A percentile compares a stretch with the other conserved stretches of the same genome.
Conservation (phyloP, 2,888 invertebrate genomes). For the Drosophila paranaensis region DNA sequence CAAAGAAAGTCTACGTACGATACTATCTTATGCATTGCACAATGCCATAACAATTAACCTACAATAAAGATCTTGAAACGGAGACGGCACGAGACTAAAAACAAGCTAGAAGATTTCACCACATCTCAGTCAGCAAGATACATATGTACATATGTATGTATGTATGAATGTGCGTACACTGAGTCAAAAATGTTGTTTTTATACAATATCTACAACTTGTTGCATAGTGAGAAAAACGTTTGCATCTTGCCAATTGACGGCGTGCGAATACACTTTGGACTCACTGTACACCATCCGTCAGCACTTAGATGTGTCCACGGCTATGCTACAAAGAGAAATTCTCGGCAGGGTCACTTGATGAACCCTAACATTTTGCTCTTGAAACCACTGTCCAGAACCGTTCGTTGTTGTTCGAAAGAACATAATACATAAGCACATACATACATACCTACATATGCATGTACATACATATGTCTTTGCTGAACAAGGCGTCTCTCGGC, state of each 20-base stretch:
- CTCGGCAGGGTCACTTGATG: constrained; percentile 61
- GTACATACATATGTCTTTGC: not conserved
- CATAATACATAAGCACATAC: constrained; percentile 11
- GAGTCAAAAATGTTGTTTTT: not conserved
- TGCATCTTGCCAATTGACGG: not conserved
- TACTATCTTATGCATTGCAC: constrained; percentile 63
- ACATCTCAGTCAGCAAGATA: constrained; percentile 9
- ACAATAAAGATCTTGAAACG: constrained; percentile 74
- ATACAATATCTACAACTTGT: too few relatives aligned
- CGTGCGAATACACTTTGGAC: not conserved
- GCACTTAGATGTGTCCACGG: constrained; percentile 41
- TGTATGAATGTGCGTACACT: not conserved
- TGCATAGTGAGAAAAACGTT: not conserved
- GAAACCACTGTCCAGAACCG: constrained; percentile 68
- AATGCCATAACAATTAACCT: constrained; percentile 79
- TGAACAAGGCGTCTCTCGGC: constrained; percentile 32
- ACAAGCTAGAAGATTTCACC: constrained; percentile 69
- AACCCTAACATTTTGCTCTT: constrained; percentile 58
- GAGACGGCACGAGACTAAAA: constrained; percentile 25
- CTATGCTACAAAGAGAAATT: constrained; percentile 67
- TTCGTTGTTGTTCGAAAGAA: constrained; percentile 25
- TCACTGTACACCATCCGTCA: constrained; percentile 43
- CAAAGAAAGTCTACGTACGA: constrained; percentile 66
- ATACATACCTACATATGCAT: not conserved
- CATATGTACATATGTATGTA: not conserved